These are phyloP conservation scores for Caenorhabditis sp. DNA, from an alignment of 2,888 invertebrate species.

Conservation along the genomic window DNA sequence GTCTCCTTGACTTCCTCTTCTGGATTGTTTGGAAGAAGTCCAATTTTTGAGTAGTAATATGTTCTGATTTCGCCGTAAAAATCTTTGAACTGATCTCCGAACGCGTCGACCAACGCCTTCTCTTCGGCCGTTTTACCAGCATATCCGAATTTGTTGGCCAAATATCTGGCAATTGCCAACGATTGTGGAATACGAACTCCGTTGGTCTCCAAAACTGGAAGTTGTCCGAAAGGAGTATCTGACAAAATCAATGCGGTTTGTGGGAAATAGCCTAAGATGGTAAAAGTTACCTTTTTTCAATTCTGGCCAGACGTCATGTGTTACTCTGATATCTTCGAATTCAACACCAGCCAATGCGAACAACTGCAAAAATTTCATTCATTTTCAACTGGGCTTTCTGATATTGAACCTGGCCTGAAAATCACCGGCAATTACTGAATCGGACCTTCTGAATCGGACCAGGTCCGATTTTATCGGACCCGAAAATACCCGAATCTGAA, in stretches of 20 bases:
- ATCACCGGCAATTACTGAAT: too few relatives aligned
- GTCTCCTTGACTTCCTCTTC: conserved; percentile 28
- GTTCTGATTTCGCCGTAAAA: conserved; percentile 31
- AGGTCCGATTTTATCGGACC: too few relatives aligned
- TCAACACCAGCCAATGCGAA: conserved; percentile 35
- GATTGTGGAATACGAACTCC: conserved; percentile 37
- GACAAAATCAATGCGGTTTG: too few relatives aligned
- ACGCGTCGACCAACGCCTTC: conserved; percentile 28
- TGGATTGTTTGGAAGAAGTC: conserved; percentile 9
- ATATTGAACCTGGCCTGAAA: too few relatives aligned
- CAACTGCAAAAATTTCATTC: conserved; percentile 1
- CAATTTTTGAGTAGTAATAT: conserved; percentile 31
- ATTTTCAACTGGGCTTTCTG: too few relatives aligned
- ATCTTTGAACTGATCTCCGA: conserved; percentile 41
- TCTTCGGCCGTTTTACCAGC: conserved; percentile 36
- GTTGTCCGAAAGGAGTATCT: conserved; percentile 27
- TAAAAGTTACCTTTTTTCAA: conserved; percentile 4
- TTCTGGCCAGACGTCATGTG: conserved; percentile 14
- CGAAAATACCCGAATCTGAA: too few relatives aligned
- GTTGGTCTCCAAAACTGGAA: conserved; percentile 29
- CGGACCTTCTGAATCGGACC: too few relatives aligned
- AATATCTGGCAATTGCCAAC: conserved; percentile 35
- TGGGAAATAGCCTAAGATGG: too few relatives aligned
- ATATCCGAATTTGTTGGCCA: conserved; percentile 46
- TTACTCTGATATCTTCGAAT: conserved; percentile 33